A percentile compares a stretch with the other conserved stretches of the same genome.
Conservation (phyloP, 2,888 invertebrate genomes). For the Drosophila demipolita region DNA sequence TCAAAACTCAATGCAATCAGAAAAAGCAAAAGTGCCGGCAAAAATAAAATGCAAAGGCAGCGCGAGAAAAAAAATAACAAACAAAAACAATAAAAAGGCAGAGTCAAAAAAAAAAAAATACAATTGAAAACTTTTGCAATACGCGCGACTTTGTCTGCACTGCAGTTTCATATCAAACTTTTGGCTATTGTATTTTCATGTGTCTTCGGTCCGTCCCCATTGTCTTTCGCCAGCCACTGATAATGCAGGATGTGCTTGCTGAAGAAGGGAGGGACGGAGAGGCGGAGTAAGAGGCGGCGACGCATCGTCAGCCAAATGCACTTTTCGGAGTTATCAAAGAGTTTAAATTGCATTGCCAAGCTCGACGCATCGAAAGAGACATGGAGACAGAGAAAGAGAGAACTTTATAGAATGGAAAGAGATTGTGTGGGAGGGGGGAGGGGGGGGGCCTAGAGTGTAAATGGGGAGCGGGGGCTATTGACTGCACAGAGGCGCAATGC, state of each 20-base stretch:
- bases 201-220: slow-evolving; percentile 60
- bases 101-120: slow-evolving; percentile 26
- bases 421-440: background rate
- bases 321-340: slow-evolving; percentile 80
- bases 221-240: slow-evolving; percentile 53
- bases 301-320: slow-evolving; percentile 77
- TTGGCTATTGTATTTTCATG: slow-evolving; percentile 80
- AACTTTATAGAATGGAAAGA: background rate
- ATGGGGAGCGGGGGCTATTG: background rate
- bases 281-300: slow-evolving; percentile 14
- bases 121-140: slow-evolving; percentile 80
- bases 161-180: slow-evolving; percentile 80
- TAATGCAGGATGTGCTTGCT: slow-evolving; percentile 36
- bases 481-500: slow-evolving; percentile 30
- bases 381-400: background rate
- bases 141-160: slow-evolving; percentile 66
- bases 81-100: slow-evolving; percentile 21
- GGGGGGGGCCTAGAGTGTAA: background rate
- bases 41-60: slow-evolving; percentile 31
- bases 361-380: slow-evolving; percentile 40
- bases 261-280: background rate
- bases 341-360: slow-evolving; percentile 79
- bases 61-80: slow-evolving; percentile 2
- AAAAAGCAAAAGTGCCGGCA: slow-evolving; percentile 51
- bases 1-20: slow-evolving; percentile 78